phyloP scores from a whole-genome alignment of 2,113 vertebrate genomes.

The Acinonyx jubatus region DNA sequence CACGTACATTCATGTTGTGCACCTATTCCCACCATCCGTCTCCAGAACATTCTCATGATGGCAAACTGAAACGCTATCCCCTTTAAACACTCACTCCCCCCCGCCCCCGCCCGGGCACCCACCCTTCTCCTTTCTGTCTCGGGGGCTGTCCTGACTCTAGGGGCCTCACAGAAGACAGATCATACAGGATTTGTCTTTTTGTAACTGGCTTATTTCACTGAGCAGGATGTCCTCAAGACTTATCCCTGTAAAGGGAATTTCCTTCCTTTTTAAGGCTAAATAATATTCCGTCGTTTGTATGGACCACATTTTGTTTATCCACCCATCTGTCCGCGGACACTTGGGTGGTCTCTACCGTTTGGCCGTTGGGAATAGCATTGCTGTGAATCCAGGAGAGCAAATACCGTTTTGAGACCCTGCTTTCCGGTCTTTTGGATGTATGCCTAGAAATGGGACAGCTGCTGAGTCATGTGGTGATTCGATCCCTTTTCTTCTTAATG shows the following conservation, averaged over 20 bases:
- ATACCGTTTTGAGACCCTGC: background rate
- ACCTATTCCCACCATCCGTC: background rate
- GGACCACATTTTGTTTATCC: background rate
- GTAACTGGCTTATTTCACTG: background rate
- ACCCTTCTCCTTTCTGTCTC: background rate
- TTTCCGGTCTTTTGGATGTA: background rate
- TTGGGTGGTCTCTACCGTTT: background rate
- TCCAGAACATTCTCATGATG: background rate
- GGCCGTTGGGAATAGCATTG: background rate
- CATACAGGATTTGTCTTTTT: background rate
- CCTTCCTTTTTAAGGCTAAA: background rate
- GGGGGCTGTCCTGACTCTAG: no score
- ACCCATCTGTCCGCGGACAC: background rate
- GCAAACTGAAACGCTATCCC: background rate
- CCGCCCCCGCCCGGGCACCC: background rate
- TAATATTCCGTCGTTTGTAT: background rate
- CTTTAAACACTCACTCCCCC: rapidly evolving
- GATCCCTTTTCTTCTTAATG: background rate
- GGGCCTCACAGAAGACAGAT: background rate
- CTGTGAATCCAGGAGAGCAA: background rate
- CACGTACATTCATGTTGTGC: background rate
- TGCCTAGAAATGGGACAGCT: background rate
- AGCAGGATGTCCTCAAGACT: no score
- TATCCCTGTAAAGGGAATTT: background rate
- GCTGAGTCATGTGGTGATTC: background rate